phyloP scores from a whole-genome alignment of 2,888 invertebrate genomes.

The Theretra japonica region DNA sequence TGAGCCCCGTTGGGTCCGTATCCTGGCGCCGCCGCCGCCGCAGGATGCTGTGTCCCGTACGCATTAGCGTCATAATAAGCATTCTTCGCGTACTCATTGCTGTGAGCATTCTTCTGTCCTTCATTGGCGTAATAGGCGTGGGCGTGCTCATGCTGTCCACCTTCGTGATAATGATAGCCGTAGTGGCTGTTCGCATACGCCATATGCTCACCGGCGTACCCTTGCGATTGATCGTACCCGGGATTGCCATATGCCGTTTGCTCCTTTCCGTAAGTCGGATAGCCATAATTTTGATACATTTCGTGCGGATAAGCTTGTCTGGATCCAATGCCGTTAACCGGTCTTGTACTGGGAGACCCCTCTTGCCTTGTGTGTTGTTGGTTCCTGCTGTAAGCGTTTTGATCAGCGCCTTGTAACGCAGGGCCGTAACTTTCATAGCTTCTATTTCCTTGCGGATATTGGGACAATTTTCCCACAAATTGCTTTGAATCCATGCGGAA shows the following conservation, averaged over 20 bases:
- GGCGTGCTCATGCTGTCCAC: conserved; percentile 70
- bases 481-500: conserved; percentile 81
- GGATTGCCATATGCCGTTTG: conserved; percentile 84
- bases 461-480: conserved; percentile 75
- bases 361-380: conserved; percentile 71
- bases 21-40: conserved; percentile 56
- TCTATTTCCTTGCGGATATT: conserved; percentile 76
- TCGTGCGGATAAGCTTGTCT: conserved; percentile 78
- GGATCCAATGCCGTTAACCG: conserved; percentile 72
- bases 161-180: conserved; percentile 81
- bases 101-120: conserved; percentile 80
- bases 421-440: conserved; percentile 72
- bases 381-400: conserved; percentile 76
- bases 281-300: conserved; percentile 82
- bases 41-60: conserved; percentile 68
- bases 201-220: conserved; percentile 75
- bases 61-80: conserved; percentile 75
- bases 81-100: conserved; percentile 81
- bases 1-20: conserved; percentile 52
- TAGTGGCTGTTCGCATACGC: conserved; percentile 78
- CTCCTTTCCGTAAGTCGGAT: conserved; percentile 81
- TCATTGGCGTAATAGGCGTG: conserved; percentile 77
- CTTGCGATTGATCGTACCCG: conserved; percentile 81
- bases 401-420: conserved; percentile 70
- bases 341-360: conserved; percentile 65